Percentiles rank a stretch among this genome's conserved stretches.
phyloP scores from a whole-genome alignment of 1,140 invertebrate genomes.

The Drosophila guanche region DNA sequence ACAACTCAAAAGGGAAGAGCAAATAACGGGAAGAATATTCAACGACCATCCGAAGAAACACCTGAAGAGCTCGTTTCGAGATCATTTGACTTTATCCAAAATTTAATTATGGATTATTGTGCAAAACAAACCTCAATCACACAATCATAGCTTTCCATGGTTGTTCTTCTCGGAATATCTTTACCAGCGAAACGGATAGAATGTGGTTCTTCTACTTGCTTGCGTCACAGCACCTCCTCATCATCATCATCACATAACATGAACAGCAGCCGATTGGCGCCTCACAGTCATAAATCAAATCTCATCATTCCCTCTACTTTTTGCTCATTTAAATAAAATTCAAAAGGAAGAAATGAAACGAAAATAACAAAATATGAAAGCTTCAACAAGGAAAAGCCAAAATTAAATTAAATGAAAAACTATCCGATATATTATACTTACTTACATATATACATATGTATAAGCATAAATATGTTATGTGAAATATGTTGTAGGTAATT shows the following conservation, averaged over 20 bases:
- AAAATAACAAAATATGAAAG: conserved; percentile 5
- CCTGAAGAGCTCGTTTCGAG: conserved; percentile 46
- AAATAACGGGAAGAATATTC: not conserved
- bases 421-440: too few relatives aligned
- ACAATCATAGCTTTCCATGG: conserved; percentile 12
- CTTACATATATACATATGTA: too few relatives aligned
- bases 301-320: conserved; percentile 31
- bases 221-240: conserved; percentile 20
- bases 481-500: too few relatives aligned
- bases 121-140: conserved; percentile 35
- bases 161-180: conserved; percentile 25
- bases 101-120: conserved; percentile 45
- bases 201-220: conserved; percentile 10
- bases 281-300: conserved; percentile 43
- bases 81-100: conserved; percentile 30
- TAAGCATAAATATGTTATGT: too few relatives aligned
- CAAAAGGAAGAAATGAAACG: conserved; percentile 9
- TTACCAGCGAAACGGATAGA: conserved; percentile 8
- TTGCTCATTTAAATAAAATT: conserved; percentile 36
- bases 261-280: conserved; percentile 51
- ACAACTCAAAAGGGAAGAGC: not conserved
- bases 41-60: conserved; percentile 3
- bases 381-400: conserved; percentile 10
- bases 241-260: not conserved
- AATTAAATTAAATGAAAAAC: conserved; percentile 15